These are phyloP conservation scores for Thalassarche chlororhynchos DNA, from an alignment of 2,113 vertebrate species.

Conservation along the genomic window DNA sequence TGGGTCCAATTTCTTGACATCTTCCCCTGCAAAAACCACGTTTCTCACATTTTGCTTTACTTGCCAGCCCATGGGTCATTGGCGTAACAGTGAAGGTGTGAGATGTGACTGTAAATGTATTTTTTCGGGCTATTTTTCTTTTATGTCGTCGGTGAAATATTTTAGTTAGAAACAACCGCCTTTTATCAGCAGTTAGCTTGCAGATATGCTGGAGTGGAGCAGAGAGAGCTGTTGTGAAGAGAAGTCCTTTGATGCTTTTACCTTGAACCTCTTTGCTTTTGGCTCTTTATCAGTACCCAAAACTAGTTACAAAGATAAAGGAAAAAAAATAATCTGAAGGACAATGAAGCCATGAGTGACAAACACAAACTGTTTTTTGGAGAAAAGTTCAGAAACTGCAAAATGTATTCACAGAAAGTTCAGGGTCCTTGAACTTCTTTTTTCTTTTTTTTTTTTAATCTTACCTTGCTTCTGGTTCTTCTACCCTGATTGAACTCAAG, in stretches of 20 bases:
- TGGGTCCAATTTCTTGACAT: neutral
- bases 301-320: neutral
- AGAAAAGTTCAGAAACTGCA: neutral
- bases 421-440: neutral
- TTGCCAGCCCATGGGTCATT: neutral
- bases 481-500: neutral
- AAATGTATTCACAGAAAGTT: neutral
- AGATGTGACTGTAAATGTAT: neutral
- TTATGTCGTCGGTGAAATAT: neutral
- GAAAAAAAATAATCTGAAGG: neutral
- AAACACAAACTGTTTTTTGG: neutral
- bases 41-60: neutral
- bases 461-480: neutral
- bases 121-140: neutral
- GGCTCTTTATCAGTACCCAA: neutral
- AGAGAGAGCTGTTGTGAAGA: neutral
- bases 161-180: neutral
- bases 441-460: too few relatives aligned
- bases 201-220: neutral
- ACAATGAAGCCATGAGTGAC: neutral
- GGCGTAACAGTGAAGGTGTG: neutral
- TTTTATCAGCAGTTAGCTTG: neutral
- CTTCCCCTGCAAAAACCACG: neutral
- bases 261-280: neutral
- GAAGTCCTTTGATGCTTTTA: neutral